Base-by-base conservation (phyloP, 2,113 vertebrate species). In the Bubalus kerabau region DNA sequence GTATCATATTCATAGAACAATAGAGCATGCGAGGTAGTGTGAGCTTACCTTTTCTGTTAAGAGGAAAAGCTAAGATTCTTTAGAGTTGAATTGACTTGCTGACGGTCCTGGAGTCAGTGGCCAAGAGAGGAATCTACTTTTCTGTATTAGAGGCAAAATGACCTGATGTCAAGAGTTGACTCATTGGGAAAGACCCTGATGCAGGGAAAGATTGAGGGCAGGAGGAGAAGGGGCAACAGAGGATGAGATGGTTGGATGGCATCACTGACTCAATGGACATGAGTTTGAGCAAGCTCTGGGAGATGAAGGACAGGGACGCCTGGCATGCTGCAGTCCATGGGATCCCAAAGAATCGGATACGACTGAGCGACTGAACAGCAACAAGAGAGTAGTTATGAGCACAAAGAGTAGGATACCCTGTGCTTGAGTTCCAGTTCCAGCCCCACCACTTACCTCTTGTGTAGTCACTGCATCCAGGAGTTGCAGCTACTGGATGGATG, bases 381-480 rank as follows among this genome's bases (percentile, higher is more conserved):
- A 71, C n/a, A 6, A 32, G 5, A 46, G 16, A 21, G 36, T 46
- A 8, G 30, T 6, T 46, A 5, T 1, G 1, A 36, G 7, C 36
- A 12, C 0, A 17, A 19, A 30, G 23, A 12, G 48, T 30, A 7
- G 3, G 3, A 56, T 9, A 2, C 11, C 6, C 32, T 15, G 9
- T 5, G 19, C 30, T n/a, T 50, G 46, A 14, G 19, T 57, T 81
- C 67, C n/a, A 11, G 43, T 23, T 36, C 52, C 56, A 36, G 16
- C 43, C n/a, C 50, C 32, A 15, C 2, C 10, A 40, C 19, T 94
- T 54, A 23, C 6, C 21, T 59, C 16, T 10, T 2, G 40, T 2
- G 1, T 13, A 19, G n/a, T 57, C 23, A 36, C 2, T 28, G 4
- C 19, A n/a, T n/a, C 52, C 76, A 71, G 36, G 28, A 30, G 24